Evolutionary conservation across 2,113 vertebrate species (phyloP).

Genomic region (Colossoma macropomum): DNA sequence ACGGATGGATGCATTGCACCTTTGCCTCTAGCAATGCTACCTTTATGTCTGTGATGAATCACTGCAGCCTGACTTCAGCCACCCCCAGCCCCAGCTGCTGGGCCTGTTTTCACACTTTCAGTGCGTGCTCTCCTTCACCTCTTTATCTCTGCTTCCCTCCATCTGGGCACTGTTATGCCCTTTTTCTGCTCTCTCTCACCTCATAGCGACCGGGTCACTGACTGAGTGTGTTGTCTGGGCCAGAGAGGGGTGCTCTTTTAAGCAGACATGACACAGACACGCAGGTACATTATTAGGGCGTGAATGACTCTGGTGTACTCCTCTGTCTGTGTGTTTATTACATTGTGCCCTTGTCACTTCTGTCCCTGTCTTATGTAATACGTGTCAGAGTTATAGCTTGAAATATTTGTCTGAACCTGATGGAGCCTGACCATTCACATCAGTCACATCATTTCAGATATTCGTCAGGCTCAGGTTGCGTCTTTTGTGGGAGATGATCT

Average conservation of each 20-base stretch:
- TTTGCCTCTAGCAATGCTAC: not conserved
- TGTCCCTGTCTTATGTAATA: not conserved
- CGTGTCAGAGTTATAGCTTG: not conserved
- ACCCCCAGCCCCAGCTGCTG: not conserved
- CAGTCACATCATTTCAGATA: not conserved
- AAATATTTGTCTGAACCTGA: not conserved
- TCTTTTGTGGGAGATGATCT: too few relatives aligned
- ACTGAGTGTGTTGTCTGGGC: not conserved
- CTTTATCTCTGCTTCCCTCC: not conserved
- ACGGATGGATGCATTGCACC: constrained; percentile 15
- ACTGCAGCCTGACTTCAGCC: not conserved
- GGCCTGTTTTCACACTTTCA: constrained; percentile 1
- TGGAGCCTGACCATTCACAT: not conserved
- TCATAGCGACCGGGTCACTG: not conserved
- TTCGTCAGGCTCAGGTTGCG: not conserved
- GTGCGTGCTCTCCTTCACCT: not conserved
- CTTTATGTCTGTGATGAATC: constrained; percentile 26
- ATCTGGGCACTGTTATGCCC: not conserved
- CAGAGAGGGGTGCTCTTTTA: not conserved
- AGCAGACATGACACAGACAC: not conserved
- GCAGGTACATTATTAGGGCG: not conserved
- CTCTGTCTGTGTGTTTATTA: not conserved
- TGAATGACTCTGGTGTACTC: not conserved
- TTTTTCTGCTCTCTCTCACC: not conserved
- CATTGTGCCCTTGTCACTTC: not conserved